Evolutionary conservation across 2,113 vertebrate species (phyloP).

Genomic region (Xenopus tropicalis): DNA sequence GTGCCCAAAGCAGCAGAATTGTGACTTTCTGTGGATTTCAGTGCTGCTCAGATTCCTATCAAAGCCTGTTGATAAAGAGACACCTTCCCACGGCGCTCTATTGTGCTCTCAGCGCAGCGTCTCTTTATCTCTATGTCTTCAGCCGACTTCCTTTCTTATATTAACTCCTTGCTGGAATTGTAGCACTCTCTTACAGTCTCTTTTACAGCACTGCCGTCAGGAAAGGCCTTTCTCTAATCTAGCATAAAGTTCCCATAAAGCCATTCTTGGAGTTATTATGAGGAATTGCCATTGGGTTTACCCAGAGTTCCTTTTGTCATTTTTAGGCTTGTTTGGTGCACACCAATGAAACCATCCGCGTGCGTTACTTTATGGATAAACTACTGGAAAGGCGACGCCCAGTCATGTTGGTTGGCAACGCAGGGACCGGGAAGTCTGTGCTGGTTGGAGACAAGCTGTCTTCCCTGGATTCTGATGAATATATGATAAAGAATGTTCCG

Average conservation of each 20-base stretch:
- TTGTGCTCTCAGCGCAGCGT: neutral
- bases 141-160: too few relatives aligned
- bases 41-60: neutral
- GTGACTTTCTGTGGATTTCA: constrained; percentile 13
- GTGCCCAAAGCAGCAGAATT: constrained; percentile 19
- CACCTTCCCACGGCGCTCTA: neutral
- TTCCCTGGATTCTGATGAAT: constrained; percentile 69
- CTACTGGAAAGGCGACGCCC: constrained; percentile 73
- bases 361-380: constrained; percentile 81
- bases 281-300: too few relatives aligned
- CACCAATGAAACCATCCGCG: constrained; percentile 77
- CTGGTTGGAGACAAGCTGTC: constrained; percentile 80
- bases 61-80: constrained; percentile 1
- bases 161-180: too few relatives aligned
- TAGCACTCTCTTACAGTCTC: too few relatives aligned
- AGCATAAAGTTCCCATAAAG: too few relatives aligned
- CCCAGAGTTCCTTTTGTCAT: too few relatives aligned
- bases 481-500: constrained; percentile 80
- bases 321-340: constrained; percentile 85
- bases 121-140: too few relatives aligned
- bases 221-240: too few relatives aligned
- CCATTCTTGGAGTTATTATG: too few relatives aligned
- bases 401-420: constrained; percentile 84
- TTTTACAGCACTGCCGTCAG: too few relatives aligned
- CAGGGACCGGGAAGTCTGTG: constrained; percentile 86